These are phyloP conservation scores for Eupithecia subumbrata DNA, from an alignment of 2,888 invertebrate species.

Conservation along the genomic window DNA sequence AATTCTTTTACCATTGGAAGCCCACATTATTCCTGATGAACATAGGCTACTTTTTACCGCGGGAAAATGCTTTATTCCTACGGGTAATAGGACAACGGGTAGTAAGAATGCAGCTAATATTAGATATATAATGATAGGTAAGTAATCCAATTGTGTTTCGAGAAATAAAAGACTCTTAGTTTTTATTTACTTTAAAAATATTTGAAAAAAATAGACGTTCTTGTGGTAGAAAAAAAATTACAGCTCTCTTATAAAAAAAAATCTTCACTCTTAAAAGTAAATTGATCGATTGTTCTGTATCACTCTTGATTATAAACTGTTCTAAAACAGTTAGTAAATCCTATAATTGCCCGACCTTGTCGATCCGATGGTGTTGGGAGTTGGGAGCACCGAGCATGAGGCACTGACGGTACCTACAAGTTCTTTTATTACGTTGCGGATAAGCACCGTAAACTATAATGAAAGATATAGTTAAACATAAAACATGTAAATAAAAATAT, in stretches of 20 bases:
- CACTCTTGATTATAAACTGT: not conserved
- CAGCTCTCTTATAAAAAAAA: not conserved
- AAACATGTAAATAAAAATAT: no score
- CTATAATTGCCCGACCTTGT: constrained; percentile 28
- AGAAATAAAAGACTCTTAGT: no score
- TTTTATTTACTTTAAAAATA: not conserved
- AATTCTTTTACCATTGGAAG: no score
- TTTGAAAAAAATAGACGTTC: not conserved
- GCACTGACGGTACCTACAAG: not conserved
- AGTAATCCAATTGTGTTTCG: no score
- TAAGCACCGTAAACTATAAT: no score
- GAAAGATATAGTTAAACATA: not conserved
- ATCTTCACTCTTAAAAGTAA: not conserved
- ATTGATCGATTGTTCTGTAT: not conserved
- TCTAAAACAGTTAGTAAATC: constrained; percentile 3
- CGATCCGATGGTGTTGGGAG: constrained; percentile 7
- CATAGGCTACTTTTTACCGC: no score
- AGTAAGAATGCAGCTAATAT: no score
- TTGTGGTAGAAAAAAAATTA: not conserved
- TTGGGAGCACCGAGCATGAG: not conserved
- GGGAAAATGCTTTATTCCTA: no score
- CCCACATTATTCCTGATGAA: no score
- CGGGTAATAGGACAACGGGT: no score
- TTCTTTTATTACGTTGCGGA: not conserved
- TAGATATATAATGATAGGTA: no score